These are phyloP conservation scores for Magallana gigas DNA, from an alignment of 1,140 invertebrate species.

Conservation along the genomic window DNA sequence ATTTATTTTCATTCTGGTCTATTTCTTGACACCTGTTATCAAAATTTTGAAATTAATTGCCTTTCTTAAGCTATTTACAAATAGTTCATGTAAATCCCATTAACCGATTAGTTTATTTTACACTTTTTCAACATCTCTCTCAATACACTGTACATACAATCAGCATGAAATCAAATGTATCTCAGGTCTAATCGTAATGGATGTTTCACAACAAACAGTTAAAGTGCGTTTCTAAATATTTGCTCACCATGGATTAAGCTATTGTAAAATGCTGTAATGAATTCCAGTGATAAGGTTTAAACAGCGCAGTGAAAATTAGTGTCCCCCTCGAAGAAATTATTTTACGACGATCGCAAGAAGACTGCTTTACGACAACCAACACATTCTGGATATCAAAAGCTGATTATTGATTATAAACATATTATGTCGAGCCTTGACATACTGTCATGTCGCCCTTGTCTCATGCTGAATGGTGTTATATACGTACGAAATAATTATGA, in stretches of 20 bases:
- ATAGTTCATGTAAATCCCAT: slow-evolving; percentile 19
- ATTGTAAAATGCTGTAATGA: background rate
- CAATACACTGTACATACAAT: background rate
- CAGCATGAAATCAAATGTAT: slow-evolving; percentile 2
- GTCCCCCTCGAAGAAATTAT: background rate
- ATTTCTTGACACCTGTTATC: background rate
- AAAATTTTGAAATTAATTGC: slow-evolving; percentile 20
- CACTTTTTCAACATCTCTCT: slow-evolving; percentile 7
- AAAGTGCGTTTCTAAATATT: slow-evolving; percentile 7
- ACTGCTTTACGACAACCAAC: background rate
- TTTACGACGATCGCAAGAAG: slow-evolving; percentile 12
- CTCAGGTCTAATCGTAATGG: background rate
- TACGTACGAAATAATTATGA: slow-evolving; percentile 26
- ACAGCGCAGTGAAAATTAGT: background rate
- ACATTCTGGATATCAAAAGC: background rate
- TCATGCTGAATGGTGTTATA: background rate
- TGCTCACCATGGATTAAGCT: slow-evolving; percentile 32
- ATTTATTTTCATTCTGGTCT: no score
- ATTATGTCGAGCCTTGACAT: background rate
- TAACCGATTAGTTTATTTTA: slow-evolving; percentile 22
- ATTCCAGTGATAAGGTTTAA: background rate
- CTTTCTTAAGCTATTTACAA: slow-evolving; percentile 24
- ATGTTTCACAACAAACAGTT: background rate
- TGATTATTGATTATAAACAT: background rate
- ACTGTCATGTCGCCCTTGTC: slow-evolving; percentile 25